Evolutionary conservation across 2,797 vertebrate species (phyloP).

Genomic region (Xerus rutilus): DNA sequence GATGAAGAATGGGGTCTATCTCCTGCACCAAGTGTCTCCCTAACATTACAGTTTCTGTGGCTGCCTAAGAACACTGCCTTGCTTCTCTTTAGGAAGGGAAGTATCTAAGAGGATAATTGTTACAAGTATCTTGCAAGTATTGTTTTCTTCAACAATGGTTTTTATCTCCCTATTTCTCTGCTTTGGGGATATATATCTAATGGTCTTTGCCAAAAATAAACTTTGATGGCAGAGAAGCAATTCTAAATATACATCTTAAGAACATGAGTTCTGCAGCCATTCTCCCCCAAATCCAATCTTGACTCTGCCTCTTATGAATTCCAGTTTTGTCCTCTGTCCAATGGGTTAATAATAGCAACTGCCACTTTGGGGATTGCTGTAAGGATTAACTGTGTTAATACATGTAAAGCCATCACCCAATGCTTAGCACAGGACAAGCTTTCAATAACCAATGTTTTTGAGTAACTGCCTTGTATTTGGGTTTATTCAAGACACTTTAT

Average conservation of each 20-base stretch:
- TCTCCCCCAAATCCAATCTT: background rate
- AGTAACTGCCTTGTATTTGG: background rate
- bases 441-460: background rate
- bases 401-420: background rate
- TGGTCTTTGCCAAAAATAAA: background rate
- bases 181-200: background rate
- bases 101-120: background rate
- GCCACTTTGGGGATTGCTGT: background rate
- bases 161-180: background rate
- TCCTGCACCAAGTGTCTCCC: background rate
- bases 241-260: background rate
- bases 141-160: background rate
- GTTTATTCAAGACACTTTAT: background rate
- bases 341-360: background rate
- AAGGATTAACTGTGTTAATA: background rate
- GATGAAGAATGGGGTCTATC: background rate
- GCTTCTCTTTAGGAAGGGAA: background rate
- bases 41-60: no score
- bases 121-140: background rate
- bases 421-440: background rate
- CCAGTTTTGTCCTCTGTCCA: background rate
- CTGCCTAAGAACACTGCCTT: background rate
- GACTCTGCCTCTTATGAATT: background rate
- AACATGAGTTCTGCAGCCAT: background rate
- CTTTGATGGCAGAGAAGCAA: background rate